phyloP scores from a whole-genome alignment of 2,797 vertebrate genomes.

The Denticeps clupeoides region DNA sequence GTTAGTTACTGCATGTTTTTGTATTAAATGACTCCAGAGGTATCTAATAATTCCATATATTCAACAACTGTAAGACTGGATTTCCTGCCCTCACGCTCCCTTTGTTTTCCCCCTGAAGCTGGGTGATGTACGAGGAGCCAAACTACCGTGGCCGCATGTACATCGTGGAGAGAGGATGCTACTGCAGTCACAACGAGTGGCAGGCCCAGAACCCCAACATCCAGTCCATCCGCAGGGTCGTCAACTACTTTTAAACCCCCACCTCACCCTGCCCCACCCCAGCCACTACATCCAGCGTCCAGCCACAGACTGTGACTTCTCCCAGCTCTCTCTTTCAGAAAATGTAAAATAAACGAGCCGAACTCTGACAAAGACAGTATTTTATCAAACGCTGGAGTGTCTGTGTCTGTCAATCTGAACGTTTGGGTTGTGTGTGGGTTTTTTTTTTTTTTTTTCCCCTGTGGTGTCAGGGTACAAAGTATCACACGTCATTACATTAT shows the following conservation, averaged over 20 bases:
- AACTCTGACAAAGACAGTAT: slow-evolving; percentile 27
- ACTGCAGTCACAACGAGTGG: slow-evolving; percentile 71
- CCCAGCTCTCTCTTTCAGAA: slow-evolving; percentile 19
- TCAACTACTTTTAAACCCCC: slow-evolving; percentile 76
- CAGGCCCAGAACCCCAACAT: slow-evolving; percentile 72
- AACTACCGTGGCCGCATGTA: slow-evolving; percentile 86
- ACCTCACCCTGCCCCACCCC: neutral
- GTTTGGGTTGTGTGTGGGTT: neutral
- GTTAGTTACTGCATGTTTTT: no score
- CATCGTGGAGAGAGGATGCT: slow-evolving; percentile 77
- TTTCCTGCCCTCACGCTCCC: neutral
- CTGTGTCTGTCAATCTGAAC: slow-evolving; percentile 17
- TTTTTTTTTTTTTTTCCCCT: no score
- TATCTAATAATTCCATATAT: no score
- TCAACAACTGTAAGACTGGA: no score
- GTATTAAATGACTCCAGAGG: no score
- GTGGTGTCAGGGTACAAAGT: no score
- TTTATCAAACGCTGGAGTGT: slow-evolving; percentile 42
- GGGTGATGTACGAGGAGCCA: slow-evolving; percentile 89
- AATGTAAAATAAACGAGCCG: slow-evolving; percentile 45
- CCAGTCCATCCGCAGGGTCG: slow-evolving; percentile 77
- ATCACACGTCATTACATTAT: no score
- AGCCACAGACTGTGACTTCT: slow-evolving; percentile 18
- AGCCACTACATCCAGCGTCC: neutral
- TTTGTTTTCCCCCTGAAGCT: slow-evolving; percentile 48